Base-by-base conservation (phyloP, 2,797 vertebrate species). In the Naso thynnoides region DNA sequence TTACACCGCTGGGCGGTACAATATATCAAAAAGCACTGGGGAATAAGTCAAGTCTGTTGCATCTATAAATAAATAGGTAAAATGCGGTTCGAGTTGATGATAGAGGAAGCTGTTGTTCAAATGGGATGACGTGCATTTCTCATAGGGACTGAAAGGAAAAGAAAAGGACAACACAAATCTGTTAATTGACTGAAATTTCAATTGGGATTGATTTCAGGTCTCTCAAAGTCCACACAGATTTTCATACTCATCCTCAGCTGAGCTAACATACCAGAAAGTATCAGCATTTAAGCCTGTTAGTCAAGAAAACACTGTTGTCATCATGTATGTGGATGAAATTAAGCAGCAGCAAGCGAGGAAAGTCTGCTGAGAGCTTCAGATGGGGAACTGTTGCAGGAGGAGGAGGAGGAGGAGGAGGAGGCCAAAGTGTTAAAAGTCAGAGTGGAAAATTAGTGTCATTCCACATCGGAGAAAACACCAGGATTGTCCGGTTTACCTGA, bases 401-500 rank as follows among this genome's bases (percentile, higher is more conserved):
- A 73, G 59, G 47, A 76, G 53, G 48, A 1, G 54, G 47, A 47
- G 36, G 21, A 29, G 23, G 47, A 26, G 19, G 45, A 8, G 45
- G 39, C 3, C 62, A 63, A 70, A 82, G 83, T 89, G 88, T 88
- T 76, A 84, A 44, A 86, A 90, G 73, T 38, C 64, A 4, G 79
- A 82, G 63, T 4, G 82, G 72, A 83, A 85, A 79, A 84, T 92
- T 89, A 92, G 91, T 88, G 71, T 36, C 48, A 72, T 58, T 84
- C 72, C 26, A 85, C 77, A 67, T 24, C 4, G 31, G 62, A 8
- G 58, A 33, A 48, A 52, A 48, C 6, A 39, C 23, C 52, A 1
- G 3, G 60, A 75, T 63, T 13, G 47, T 79, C 63, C 65, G 19
- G 45, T 92, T 95, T 96, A 99, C 98, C 97, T 94, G 96, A 94